Evolutionary conservation across 2,113 vertebrate genomes (phyloP).

Genomic region (Onychorhynchus coronatus): DNA sequence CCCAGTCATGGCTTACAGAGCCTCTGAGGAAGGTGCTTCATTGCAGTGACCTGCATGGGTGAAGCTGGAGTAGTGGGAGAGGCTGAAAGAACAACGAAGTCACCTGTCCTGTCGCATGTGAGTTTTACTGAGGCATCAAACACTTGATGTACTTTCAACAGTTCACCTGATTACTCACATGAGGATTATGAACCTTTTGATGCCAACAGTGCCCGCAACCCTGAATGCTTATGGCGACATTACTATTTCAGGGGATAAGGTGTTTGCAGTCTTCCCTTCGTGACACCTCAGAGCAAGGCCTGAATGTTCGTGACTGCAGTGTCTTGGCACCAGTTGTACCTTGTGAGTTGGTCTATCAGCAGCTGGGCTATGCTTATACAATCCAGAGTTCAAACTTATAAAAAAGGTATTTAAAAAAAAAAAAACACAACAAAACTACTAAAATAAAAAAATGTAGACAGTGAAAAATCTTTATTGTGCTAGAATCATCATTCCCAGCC

Average conservation of each 20-base stretch:
- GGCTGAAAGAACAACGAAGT: neutral
- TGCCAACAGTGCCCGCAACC: neutral
- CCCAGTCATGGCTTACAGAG: neutral
- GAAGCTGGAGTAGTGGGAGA: neutral
- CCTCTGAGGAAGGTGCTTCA: neutral
- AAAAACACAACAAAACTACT: neutral
- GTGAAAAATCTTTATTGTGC: neutral
- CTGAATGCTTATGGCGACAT: neutral
- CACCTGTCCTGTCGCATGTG: neutral
- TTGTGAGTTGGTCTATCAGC: neutral
- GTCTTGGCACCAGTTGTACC: fast-evolving
- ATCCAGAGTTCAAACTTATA: neutral
- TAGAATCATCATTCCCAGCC: constrained; percentile 7
- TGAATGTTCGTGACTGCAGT: fast-evolving
- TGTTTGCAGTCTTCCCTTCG: neutral
- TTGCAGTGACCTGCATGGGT: neutral
- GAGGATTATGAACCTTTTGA: neutral
- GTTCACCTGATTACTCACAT: neutral
- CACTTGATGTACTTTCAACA: neutral
- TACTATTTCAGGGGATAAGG: neutral
- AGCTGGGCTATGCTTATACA: neutral
- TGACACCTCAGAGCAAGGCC: neutral
- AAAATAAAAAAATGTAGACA: neutral
- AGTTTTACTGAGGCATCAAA: neutral
- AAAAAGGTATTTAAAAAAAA: neutral